phyloP scores from a whole-genome alignment of 64 coral and sea anemone species.

The Dendrophyllia cribrosa region DNA sequence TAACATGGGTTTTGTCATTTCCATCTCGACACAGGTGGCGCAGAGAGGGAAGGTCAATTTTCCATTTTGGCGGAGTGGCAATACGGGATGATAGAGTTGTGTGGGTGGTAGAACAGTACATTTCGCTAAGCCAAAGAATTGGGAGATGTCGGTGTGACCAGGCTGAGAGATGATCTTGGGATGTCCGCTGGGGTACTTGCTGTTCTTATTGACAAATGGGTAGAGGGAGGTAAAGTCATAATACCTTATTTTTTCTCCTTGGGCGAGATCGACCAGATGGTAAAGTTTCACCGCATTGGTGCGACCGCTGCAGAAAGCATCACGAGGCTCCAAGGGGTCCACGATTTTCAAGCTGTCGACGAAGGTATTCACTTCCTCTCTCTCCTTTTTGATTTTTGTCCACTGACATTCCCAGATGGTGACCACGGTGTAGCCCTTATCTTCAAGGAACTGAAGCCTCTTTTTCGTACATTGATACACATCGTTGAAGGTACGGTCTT shows the following conservation, averaged over 20 bases:
- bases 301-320: neutral
- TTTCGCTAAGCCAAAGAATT: neutral
- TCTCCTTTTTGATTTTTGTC: neutral
- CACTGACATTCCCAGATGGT: neutral
- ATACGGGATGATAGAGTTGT: neutral
- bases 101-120: neutral
- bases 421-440: neutral
- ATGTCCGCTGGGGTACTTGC: neutral
- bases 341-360: neutral
- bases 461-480: neutral
- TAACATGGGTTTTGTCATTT: neutral
- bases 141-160: neutral
- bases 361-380: too few relatives aligned
- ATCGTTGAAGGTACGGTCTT: neutral
- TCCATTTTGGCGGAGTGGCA: neutral
- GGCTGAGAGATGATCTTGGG: neutral
- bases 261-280: too few relatives aligned
- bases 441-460: neutral
- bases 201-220: neutral
- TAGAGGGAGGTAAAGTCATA: neutral
- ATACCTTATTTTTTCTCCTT: too few relatives aligned
- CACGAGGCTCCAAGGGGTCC: neutral
- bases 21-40: neutral
- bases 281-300: neutral
- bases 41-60: constrained; percentile 13